A percentile compares a stretch with the other conserved stretches of the same genome.
Evolutionary conservation across 2,113 vertebrate genomes (phyloP).

Genomic region (Otis tarda): DNA sequence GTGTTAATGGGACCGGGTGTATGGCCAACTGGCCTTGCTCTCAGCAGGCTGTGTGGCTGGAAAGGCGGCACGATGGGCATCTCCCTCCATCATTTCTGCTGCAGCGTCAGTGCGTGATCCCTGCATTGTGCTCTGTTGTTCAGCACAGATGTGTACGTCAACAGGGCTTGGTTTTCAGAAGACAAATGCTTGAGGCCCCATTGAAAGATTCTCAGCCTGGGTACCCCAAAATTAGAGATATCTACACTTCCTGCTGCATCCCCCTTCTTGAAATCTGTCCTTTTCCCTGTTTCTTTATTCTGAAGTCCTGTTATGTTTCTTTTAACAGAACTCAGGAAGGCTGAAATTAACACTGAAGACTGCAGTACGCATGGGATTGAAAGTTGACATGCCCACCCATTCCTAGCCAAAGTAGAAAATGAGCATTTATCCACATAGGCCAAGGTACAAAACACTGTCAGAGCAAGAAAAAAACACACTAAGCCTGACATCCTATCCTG

Average conservation of each 20-base stretch:
- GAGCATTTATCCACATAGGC: not conserved
- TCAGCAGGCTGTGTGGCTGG: not conserved
- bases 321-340: not conserved
- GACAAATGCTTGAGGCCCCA: not conserved
- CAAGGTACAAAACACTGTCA: not conserved
- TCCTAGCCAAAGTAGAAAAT: not conserved
- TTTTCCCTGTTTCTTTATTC: not conserved
- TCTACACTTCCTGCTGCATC: not conserved
- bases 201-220: not conserved
- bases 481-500: not conserved
- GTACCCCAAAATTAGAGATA: not conserved
- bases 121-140: not conserved
- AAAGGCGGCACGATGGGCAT: fast-evolving
- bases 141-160: not conserved
- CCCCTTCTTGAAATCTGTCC: not conserved
- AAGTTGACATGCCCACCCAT: not conserved
- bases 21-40: not conserved
- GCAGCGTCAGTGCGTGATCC: not conserved
- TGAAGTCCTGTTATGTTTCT: not conserved
- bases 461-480: not conserved
- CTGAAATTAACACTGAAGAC: not conserved
- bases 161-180: not conserved
- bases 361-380: not conserved
- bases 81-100: not conserved
- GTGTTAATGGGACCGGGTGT: not conserved